phyloP scores from a whole-genome alignment of 1,140 invertebrate genomes.

The Dermatophagoides farinae region DNA sequence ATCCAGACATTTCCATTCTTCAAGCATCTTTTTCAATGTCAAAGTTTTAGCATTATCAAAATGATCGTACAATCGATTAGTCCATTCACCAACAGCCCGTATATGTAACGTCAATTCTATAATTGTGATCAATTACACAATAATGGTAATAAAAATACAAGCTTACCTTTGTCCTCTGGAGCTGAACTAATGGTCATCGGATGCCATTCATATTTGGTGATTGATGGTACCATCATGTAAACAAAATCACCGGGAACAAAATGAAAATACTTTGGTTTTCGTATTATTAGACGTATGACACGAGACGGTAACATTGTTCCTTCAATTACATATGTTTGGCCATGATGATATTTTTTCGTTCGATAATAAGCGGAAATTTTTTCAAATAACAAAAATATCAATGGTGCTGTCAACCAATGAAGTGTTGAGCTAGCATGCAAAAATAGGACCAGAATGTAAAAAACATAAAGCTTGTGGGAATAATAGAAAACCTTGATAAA shows the following conservation, averaged over 20 bases:
- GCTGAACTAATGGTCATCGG: conserved; percentile 90
- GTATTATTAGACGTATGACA: conserved; percentile 41
- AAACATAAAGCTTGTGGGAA: conserved; percentile 72
- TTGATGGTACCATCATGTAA: conserved; percentile 74
- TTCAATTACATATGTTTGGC: conserved; percentile 44
- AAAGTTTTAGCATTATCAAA: conserved; percentile 40
- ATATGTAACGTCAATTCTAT: conserved; percentile 75
- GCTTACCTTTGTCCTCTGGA: conserved; percentile 65
- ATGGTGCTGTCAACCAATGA: conserved; percentile 79
- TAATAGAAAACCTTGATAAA: conserved; percentile 68
- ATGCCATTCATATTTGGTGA: conserved; percentile 88
- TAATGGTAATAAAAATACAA: conserved; percentile 2
- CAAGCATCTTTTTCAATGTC: neutral
- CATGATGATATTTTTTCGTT: conserved; percentile 31
- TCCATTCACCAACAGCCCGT: conserved; percentile 81
- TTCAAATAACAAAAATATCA: conserved; percentile 55
- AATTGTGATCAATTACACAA: conserved; percentile 14
- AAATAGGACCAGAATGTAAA: conserved; percentile 64
- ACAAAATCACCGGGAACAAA: conserved; percentile 85
- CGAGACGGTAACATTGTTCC: conserved; percentile 53
- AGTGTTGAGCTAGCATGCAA: conserved; percentile 79
- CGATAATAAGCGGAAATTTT: conserved; percentile 37
- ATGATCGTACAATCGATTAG: conserved; percentile 63
- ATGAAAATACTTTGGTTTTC: conserved; percentile 58
- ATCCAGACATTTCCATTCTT: neutral